Evolutionary conservation across 1,140 invertebrate species (phyloP), one percentile per base, ranked within the genome.

Genomic region (Anoplolepis gracilipes): DNA sequence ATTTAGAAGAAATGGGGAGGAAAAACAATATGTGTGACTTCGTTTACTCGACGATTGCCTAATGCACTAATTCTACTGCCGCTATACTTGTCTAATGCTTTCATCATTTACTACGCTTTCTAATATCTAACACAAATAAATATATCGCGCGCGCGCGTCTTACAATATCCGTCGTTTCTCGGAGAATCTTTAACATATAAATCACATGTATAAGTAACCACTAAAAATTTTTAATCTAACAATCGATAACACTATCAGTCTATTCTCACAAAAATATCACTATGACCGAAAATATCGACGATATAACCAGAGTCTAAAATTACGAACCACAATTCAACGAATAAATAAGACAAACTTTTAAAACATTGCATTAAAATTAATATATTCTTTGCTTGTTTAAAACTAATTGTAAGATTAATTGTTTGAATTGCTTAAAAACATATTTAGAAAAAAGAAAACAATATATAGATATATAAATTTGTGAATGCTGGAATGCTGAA

Each of bases 191-290:
- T 75, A 91, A 92, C 72, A 55, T 90, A 87, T 89, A 85, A 88
- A 92, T 92, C 91, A 91, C 91, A 90, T 85, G n/a, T 75, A 49
- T 49, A 85, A 91, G 84, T 72, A 85, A 90, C 78, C 55, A 65
- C 64, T 76, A 86, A 85, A 87, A 79, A 62, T 49, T 87, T 81
- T 78, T 69, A 84, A 77, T 78, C 65, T 88, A 92, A 90, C 85
- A 77, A 78, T 89, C 42, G 78, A 88, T 88, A 92, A 91, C 77
- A 55, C 90, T 92, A 92, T 92, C 91, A 92, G 91, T 92, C 91
- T 92, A 92, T 92, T 92, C 90, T 92, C 86, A 90, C 88, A 91
- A 91, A 88, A 88, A 91, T 90, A 90, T 92, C 91, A 92, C 89
- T 85, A 73, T 85, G 84, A 90, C 87, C 89, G 90, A 89, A 91